These are phyloP conservation scores for Netelia fuscicornis DNA, from an alignment of 2,888 invertebrate species.

Conservation along the genomic window DNA sequence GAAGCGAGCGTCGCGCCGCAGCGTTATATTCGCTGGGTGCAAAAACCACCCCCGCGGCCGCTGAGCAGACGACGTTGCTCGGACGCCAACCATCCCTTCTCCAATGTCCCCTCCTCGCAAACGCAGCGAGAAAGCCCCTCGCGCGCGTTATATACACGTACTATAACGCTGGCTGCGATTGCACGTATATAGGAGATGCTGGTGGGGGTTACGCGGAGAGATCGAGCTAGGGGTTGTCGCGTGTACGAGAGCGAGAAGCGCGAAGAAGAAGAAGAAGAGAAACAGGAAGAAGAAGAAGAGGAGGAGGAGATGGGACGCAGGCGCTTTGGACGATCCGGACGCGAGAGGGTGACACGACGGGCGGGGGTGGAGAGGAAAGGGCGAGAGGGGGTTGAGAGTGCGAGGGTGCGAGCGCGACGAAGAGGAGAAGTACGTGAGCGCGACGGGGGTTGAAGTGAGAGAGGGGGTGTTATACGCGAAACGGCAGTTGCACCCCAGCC, in stretches of 20 bases:
- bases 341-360: conserved; percentile 68
- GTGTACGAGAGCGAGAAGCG: conserved; percentile 1
- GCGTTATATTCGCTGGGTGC: conserved; percentile 9
- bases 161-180: not conserved
- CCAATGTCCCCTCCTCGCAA: too few relatives aligned
- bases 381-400: conserved; percentile 70
- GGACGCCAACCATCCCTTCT: too few relatives aligned
- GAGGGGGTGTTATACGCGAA: conserved; percentile 71
- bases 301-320: conserved; percentile 73
- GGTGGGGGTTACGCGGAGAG: not conserved
- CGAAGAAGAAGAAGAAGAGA: not conserved
- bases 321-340: conserved; percentile 77
- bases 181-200: not conserved
- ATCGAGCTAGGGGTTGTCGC: too few relatives aligned
- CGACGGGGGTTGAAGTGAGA: conserved; percentile 60
- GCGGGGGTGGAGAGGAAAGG: conserved; percentile 72
- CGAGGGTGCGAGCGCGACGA: conserved; percentile 59
- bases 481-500: conserved; percentile 82
- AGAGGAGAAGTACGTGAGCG: conserved; percentile 21
- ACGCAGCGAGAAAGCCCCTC: too few relatives aligned
- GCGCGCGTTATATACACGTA: conserved; percentile 11
- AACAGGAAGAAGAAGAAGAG: not conserved
- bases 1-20: conserved; percentile 42
- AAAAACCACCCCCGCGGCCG: conserved; percentile 39
- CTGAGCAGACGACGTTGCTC: too few relatives aligned